Conservation (phyloP, 30 jellyfish, hydroid and myxozoan genomes). For the Haliclystus octoradiatus region DNA sequence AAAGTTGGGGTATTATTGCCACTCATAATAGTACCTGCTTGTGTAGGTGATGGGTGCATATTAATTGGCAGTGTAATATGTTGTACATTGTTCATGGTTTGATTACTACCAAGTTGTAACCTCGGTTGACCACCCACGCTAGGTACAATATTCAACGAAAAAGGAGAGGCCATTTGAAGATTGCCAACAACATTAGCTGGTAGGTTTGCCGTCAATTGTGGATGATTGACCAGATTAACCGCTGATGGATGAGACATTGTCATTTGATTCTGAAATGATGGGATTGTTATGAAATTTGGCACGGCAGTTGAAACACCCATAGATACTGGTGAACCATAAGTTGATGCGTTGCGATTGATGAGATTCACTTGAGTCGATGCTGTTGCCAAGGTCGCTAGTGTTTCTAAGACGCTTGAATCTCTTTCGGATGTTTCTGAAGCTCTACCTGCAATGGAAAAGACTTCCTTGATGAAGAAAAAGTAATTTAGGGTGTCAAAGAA, state of each 20-base stretch:
- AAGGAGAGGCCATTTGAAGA: slow-evolving; percentile 48
- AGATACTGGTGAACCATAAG: slow-evolving; percentile 3
- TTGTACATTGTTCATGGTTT: background rate
- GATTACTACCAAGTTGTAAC: background rate
- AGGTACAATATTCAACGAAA: slow-evolving; percentile 39
- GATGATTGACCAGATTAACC: slow-evolving; percentile 22
- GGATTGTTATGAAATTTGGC: slow-evolving; percentile 38
- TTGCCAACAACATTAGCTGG: slow-evolving; percentile 31
- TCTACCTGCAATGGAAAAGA: too few species aligned
- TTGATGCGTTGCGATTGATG: slow-evolving; percentile 7
- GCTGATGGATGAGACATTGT: slow-evolving; percentile 22
- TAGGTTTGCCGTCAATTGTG: slow-evolving; percentile 17
- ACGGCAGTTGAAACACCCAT: slow-evolving; percentile 17
- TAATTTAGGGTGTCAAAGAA: too few species aligned
- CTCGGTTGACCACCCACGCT: slow-evolving; percentile 36
- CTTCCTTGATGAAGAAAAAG: too few species aligned
- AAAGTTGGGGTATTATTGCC: background rate
- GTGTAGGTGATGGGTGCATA: background rate
- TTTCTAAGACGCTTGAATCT: slow-evolving; percentile 53
- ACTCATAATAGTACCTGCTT: background rate
- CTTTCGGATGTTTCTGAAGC: background rate
- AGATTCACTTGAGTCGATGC: slow-evolving; percentile 46
- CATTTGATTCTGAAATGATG: slow-evolving; percentile 39
- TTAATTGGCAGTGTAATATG: background rate
- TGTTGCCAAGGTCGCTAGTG: slow-evolving; percentile 71